These are phyloP conservation scores for Sitophilus oryzae DNA, from an alignment of 1,140 invertebrate genomes.

Conservation along the genomic window DNA sequence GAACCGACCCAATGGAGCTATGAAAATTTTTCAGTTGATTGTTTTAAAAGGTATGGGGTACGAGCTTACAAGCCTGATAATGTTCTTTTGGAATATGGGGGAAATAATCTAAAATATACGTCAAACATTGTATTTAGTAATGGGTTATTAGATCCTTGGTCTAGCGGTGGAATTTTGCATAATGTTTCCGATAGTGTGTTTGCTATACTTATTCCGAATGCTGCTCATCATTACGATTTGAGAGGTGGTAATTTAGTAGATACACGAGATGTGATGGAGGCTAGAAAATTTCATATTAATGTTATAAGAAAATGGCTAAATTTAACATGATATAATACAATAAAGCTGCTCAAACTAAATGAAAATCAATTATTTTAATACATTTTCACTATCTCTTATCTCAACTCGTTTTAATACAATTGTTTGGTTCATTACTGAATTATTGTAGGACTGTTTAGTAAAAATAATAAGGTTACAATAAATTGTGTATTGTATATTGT, in stretches of 20 bases:
- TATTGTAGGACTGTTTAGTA: not conserved
- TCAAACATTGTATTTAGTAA: constrained; percentile 91
- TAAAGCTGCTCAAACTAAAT: not conserved
- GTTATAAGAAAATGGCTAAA: constrained; percentile 67
- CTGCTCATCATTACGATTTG: constrained; percentile 92
- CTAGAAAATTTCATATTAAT: constrained; percentile 61
- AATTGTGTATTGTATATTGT: not conserved
- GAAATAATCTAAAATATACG: constrained; percentile 58
- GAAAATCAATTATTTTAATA: not conserved
- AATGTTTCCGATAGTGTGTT: constrained; percentile 61
- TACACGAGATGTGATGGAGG: constrained; percentile 61
- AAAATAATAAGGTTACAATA: not conserved
- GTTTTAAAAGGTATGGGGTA: constrained; percentile 60
- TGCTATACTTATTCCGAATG: constrained; percentile 77
- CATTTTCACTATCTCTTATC: not conserved
- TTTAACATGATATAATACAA: constrained; percentile 4
- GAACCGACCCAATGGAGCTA: constrained; percentile 71
- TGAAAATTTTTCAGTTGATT: constrained; percentile 57
- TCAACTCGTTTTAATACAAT: not conserved
- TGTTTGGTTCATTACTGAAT: not conserved
- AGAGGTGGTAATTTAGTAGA: constrained; percentile 64
- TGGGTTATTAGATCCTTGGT: constrained; percentile 90
- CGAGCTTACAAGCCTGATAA: constrained; percentile 55
- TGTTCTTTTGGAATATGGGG: constrained; percentile 74
- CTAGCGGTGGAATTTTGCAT: constrained; percentile 74